These are phyloP conservation scores for Pandion haliaetus DNA, from an alignment of 2,113 vertebrate species.

Conservation along the genomic window DNA sequence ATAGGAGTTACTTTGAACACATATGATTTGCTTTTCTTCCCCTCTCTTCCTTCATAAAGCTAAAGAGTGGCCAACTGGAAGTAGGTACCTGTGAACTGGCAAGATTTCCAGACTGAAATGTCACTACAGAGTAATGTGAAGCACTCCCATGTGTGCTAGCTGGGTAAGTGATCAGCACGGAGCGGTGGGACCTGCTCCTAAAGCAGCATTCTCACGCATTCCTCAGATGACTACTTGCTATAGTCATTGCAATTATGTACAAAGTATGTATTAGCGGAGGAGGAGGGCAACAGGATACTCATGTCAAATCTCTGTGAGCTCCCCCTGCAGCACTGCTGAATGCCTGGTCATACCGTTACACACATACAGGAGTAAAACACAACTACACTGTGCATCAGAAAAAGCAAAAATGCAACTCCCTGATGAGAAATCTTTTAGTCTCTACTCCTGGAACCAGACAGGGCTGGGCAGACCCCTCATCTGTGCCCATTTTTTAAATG, in stretches of 20 bases:
- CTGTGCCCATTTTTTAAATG: not conserved
- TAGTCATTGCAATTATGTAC: not conserved
- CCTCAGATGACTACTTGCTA: not conserved
- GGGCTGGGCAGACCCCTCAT: not conserved
- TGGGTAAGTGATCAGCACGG: not conserved
- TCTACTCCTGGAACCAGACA: not conserved
- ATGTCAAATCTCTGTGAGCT: not conserved
- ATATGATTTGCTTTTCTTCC: not conserved
- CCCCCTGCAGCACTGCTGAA: not conserved
- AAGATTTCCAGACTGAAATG: not conserved
- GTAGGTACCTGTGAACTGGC: not conserved
- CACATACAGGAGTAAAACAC: not conserved
- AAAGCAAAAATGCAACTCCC: not conserved
- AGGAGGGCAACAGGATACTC: not conserved
- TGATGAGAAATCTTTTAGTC: not conserved
- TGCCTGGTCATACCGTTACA: not conserved
- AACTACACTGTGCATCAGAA: not conserved
- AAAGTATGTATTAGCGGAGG: not conserved
- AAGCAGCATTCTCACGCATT: conserved; percentile 3
- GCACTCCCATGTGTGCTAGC: not conserved
- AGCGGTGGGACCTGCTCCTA: not conserved
- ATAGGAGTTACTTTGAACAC: not conserved
- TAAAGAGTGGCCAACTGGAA: not conserved
- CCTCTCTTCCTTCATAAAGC: not conserved
- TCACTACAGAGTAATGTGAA: not conserved